Evolutionary conservation across 2,797 vertebrate genomes (phyloP), one percentile per base, ranked within the genome.

Genomic region (Cheirogaleus major): DNA sequence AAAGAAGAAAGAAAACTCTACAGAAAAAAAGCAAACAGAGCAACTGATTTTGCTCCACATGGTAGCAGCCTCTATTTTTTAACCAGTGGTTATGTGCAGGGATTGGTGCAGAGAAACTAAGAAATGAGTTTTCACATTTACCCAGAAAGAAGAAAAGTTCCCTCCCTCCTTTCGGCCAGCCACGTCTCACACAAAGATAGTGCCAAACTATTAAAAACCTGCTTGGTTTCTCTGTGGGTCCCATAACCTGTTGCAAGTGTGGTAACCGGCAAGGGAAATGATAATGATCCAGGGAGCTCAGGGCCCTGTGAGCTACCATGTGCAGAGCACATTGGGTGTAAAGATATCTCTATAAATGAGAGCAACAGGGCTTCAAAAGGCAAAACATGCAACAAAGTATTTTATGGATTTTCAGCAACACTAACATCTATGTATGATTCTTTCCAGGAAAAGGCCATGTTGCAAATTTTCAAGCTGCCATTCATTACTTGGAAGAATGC

Each of bases 321-420:
- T 0, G 4, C 5, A 61, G 25, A 38, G 1, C 0, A 0, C 13
- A 7, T 17, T 18, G 48, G 23, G 17, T 4, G 2, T 38, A 59
- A 75, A 43, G 61, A 15, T 2, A 3, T 38, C 48, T 35, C 41
- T 6, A 11, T 3, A 59, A 45, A 48, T 1, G 14, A 82, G 20
- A 93, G 5, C 15, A 14, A 15, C 3, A 7, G 20, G 38, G 5
- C 23, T 84, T 80, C 78, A 52, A 30, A 75, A 52, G 15, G 32
- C 20, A 73, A 55, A 67, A 13, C n/a, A 9, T 8, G 23, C 7
- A 27, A 43, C 61, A 41, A 13, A 1, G 6, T 1, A 23, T 76
- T n/a, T 9, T 9, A 2, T 23, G 38, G 22, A 50, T 61, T 17
- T 61, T 23, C 35, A 25, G 1, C 63, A 41, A 61, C 72, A 41